These are phyloP conservation scores for Shinisaurus crocodilurus DNA, from an alignment of 2,113 vertebrate species.

Conservation along the genomic window DNA sequence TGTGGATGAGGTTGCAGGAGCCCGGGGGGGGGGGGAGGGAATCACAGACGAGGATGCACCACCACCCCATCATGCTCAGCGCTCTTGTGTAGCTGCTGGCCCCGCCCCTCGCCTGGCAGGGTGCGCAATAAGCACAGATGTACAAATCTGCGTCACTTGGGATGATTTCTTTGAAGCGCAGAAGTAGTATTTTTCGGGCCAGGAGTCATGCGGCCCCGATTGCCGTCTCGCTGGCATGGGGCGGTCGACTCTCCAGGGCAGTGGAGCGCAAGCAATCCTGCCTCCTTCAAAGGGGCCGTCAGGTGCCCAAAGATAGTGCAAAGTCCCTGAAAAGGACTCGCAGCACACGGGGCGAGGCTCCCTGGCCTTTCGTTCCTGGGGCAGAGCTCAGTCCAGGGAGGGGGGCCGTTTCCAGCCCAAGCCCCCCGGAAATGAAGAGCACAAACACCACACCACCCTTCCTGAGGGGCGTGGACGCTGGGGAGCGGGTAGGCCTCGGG, in stretches of 20 bases:
- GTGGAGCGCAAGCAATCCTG: neutral
- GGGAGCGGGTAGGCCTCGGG: no score
- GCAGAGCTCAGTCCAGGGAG: neutral
- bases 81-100: neutral
- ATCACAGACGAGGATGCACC: no score
- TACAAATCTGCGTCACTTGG: neutral
- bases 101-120: neutral
- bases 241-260: no score
- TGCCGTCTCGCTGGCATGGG: neutral
- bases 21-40: neutral
- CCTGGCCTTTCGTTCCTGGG: neutral
- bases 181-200: neutral
- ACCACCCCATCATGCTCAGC: neutral
- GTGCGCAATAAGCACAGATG: neutral
- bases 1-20: neutral
- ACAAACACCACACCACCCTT: no score
- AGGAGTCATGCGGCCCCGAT: neutral
- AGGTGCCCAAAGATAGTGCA: no score
- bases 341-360: no score
- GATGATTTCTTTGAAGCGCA: no score
- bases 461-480: neutral
- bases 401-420: neutral
- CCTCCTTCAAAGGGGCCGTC: neutral
- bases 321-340: no score
- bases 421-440: neutral